Conservation (phyloP, 1,140 invertebrate species). For the Microplitis mediator region DNA sequence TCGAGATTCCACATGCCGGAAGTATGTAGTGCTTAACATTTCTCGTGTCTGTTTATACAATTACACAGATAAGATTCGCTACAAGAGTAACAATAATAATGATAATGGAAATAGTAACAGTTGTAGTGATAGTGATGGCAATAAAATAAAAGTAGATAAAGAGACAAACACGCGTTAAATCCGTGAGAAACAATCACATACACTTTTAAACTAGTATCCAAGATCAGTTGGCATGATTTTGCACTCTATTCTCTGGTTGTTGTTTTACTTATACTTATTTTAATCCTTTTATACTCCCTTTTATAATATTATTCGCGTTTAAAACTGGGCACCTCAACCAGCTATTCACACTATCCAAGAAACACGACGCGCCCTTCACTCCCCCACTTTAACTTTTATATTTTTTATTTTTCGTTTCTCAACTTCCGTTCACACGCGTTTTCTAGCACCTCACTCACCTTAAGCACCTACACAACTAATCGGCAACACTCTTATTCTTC, state of each 20-base stretch:
- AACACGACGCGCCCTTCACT: background rate
- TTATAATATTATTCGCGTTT: background rate
- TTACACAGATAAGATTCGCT: background rate
- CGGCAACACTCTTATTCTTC: constrained; percentile 2
- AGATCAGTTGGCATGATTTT: constrained; percentile 21
- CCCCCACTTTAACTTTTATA: background rate
- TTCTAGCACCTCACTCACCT: constrained; percentile 14
- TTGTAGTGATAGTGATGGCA: background rate
- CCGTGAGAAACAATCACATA: constrained; percentile 24
- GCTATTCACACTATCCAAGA: constrained; percentile 3
- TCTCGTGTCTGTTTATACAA: background rate
- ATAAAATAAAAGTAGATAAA: background rate
- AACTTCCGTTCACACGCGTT: constrained; percentile 27
- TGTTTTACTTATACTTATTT: background rate
- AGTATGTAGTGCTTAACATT: constrained; percentile 3
- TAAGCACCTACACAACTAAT: constrained; percentile 8
- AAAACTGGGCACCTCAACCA: background rate
- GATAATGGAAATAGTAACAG: background rate
- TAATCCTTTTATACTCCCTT: background rate
- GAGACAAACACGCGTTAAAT: constrained; percentile 1
- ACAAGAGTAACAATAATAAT: no score
- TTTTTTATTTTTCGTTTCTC: background rate
- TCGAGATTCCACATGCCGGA: background rate
- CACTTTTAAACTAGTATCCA: background rate
- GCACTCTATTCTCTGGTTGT: constrained; percentile 2